These are phyloP conservation scores for Hylomyscus alleni DNA, from an alignment of 2,797 vertebrate species.

Conservation along the genomic window DNA sequence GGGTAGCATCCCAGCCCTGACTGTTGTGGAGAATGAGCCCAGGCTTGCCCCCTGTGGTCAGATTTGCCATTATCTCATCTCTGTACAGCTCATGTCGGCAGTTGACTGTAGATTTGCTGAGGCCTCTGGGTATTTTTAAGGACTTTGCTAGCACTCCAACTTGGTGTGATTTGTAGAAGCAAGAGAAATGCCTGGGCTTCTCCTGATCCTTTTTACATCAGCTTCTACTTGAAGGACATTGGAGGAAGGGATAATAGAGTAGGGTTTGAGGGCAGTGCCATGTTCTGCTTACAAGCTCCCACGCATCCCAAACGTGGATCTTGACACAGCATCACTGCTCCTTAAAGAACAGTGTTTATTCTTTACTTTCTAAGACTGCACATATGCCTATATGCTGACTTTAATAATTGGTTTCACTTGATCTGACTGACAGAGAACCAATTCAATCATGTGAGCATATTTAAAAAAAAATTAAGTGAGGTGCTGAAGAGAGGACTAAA, in stretches of 20 bases:
- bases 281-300: not conserved
- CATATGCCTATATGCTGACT: not conserved
- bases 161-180: not conserved
- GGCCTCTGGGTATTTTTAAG: constrained; percentile 23
- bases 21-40: not conserved
- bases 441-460: constrained; percentile 22
- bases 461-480: not conserved
- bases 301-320: not conserved
- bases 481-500: not conserved
- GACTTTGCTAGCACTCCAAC: not conserved
- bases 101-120: not conserved
- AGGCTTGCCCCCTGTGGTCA: not conserved
- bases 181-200: not conserved
- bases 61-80: not conserved
- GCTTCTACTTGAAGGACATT: not conserved
- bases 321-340: not conserved
- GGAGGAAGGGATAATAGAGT: not conserved
- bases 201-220: not conserved
- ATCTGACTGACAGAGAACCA: not conserved
- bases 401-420: not conserved
- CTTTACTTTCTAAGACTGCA: not conserved
- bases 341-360: not conserved
- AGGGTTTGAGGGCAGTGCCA: not conserved
- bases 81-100: not conserved
- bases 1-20: not conserved